Percentiles rank a stretch among this genome's conserved stretches.
Evolutionary conservation across 2,888 invertebrate genomes (phyloP).

Genomic region (Opisthograptis luteolata): DNA sequence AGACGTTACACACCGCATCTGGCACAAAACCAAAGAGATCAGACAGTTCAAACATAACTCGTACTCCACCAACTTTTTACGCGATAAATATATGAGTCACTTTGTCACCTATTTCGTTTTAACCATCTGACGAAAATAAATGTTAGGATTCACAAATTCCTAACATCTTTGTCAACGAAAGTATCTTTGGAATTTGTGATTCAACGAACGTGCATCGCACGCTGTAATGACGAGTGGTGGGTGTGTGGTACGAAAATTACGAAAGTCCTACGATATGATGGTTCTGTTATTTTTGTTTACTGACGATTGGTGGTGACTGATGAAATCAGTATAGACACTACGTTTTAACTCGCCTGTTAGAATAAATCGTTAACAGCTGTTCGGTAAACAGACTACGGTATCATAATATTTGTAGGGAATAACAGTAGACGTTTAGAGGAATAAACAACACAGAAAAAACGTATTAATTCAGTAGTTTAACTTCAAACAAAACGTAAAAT

Average conservation of each 20-base stretch:
- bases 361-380: constrained; percentile 9
- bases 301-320: constrained; percentile 8
- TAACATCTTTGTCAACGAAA: constrained; percentile 11
- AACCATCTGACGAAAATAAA: constrained; percentile 5
- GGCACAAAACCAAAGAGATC: constrained; percentile 37
- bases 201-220: constrained; percentile 11
- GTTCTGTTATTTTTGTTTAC: constrained; percentile 16
- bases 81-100: constrained; percentile 8
- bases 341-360: background rate
- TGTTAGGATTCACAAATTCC: constrained; percentile 8
- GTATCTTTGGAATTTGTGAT: constrained; percentile 19
- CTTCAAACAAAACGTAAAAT: too few species aligned
- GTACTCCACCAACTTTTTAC: background rate
- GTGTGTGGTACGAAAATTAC: background rate
- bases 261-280: constrained; percentile 20
- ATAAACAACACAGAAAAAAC: too few species aligned
- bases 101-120: background rate
- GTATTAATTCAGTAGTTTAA: too few species aligned
- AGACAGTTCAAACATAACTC: constrained; percentile 13
- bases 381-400: constrained; percentile 3
- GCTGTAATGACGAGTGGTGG: constrained; percentile 13
- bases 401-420: too few species aligned
- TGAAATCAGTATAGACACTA: background rate
- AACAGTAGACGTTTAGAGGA: too few species aligned
- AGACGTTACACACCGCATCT: constrained; percentile 33